Evolutionary conservation across 2,888 invertebrate species (phyloP), one percentile per base, ranked within the genome.

Genomic region (Scaptomyza flava): DNA sequence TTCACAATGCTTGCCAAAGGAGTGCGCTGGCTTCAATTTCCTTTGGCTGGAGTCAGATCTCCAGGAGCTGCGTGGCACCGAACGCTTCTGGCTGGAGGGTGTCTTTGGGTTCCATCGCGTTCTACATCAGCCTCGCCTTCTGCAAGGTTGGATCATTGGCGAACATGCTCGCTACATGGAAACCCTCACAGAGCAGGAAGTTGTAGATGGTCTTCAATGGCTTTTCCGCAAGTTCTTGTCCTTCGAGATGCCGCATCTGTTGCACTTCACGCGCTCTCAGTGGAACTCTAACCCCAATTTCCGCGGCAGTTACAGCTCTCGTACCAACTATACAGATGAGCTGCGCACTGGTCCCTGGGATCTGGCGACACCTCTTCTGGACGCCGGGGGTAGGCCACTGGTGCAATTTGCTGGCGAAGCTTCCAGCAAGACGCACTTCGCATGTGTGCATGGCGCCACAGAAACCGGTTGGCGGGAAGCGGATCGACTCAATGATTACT

Each of bases 391-490:
- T 42, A 91, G 91, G 48, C 93, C 94, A 36, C 90, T 93, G 0
- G 90, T 95, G 0, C 93, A 94, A 68, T 95, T 95, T 82, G 95
- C 94, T 1, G 95, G 95, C 0, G 95, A 95, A 89, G 94, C 95
- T 0, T 94, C 95, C 0, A 94, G 94, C 9, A 93, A 93, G 47
- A 93, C 93, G 64, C 93, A 93, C 81, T 95, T 94, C 84, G 93
- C 93, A 0, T 94, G 95, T 0, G 95, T 95, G 0, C 95, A 96
- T 82, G 96, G 96, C 0, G 96, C 96, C 0, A 91, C 95, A 0
- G 96, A 95, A 84, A 93, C 94, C n/a, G 96, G 96, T 0, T 94
- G 94, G 89, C 93, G 96, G 20, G 96, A 96, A 87, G 96, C 96
- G 0, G 92, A 95, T 42, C 92, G 95, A 64, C 89, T 95, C 17